Evolutionary conservation across 2,888 invertebrate species (phyloP), one percentile per base, ranked within the genome.

Genomic region (Resseliella maxima): DNA sequence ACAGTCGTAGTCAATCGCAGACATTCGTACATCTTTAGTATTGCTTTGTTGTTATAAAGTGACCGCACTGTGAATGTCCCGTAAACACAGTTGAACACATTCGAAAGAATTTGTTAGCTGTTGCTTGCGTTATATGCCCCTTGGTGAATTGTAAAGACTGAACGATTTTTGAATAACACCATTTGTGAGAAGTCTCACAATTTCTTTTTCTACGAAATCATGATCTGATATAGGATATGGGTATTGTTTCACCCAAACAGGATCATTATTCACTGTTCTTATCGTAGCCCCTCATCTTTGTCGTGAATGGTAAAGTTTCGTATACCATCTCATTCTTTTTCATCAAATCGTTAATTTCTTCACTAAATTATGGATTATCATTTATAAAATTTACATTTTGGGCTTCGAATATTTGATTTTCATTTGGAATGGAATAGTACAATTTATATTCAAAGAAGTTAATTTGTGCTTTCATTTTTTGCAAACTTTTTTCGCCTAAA

Each of bases 91-190:
- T n/a, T n/a, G n/a, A n/a, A n/a, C n/a, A n/a, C n/a, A n/a, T n/a
- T n/a, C n/a, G n/a, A n/a, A n/a, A n/a, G n/a, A n/a, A n/a, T n/a
- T n/a, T n/a, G n/a, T n/a, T n/a, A n/a, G n/a, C n/a, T n/a, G n/a
- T n/a, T n/a, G n/a, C n/a, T n/a, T n/a, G n/a, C n/a, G n/a, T n/a
- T n/a, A n/a, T n/a, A n/a, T n/a, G n/a, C n/a, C n/a, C n/a, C n/a
- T n/a, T n/a, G n/a, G n/a, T n/a, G n/a, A n/a, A n/a, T n/a, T n/a
- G n/a, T 88, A 89, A 18, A 88, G 88, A 8, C 87, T 87, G 36
- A 83, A 31, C 12, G 87, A 87, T 27, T 85, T 88, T 86, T 87
- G 38, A 8, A 89, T 88, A 21, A 89, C 88, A 27, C 59, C 45
- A 18, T 54, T n/a, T n/a, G 6, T 21, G 18, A 54, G 54, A 18